phyloP scores from a whole-genome alignment of 2,797 vertebrate species.

The Aquila chrysaetos region DNA sequence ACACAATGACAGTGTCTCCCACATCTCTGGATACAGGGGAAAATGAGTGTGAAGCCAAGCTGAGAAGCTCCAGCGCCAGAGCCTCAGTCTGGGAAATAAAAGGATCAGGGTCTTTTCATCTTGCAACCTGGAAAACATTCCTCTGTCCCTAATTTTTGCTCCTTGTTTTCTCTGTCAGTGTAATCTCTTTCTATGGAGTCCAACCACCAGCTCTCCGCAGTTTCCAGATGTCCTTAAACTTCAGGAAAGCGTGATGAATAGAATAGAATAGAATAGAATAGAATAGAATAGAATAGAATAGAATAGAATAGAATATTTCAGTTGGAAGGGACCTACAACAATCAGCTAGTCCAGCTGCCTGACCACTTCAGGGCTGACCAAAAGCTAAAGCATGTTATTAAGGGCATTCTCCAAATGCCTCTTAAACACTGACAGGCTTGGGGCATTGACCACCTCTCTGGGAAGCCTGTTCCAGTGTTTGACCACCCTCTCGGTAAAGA shows the following conservation, averaged over 20 bases:
- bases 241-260: neutral
- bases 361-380: neutral
- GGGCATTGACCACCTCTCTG: neutral
- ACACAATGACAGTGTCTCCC: neutral
- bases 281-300: neutral
- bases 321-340: neutral
- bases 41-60: neutral
- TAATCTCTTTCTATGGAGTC: neutral
- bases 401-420: neutral
- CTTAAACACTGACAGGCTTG: neutral
- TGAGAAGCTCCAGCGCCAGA: neutral
- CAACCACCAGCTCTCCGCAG: accelerated
- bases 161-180: neutral
- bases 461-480: neutral
- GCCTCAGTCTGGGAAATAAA: neutral
- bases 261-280: neutral
- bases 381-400: neutral
- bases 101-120: neutral
- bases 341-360: neutral
- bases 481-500: neutral
- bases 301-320: neutral
- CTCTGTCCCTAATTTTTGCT: neutral
- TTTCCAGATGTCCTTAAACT: neutral
- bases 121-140: neutral
- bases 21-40: neutral